These are phyloP conservation scores for Hypolimnas misippus DNA, from an alignment of 2,888 invertebrate species.

Conservation along the genomic window DNA sequence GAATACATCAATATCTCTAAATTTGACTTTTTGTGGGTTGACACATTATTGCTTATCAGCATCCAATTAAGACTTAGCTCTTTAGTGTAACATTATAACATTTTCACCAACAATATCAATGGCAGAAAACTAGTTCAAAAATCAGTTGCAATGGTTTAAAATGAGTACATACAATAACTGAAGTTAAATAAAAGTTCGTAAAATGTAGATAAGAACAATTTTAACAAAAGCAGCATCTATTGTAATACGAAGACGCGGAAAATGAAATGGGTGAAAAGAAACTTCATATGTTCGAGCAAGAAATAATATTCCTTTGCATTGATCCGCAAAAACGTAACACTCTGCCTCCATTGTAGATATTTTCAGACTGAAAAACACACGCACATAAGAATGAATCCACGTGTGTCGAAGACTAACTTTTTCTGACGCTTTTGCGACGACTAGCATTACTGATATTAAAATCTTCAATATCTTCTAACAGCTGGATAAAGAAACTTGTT, in stretches of 20 bases:
- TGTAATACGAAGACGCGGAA: neutral
- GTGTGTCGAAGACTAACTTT: neutral
- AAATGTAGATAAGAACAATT: neutral
- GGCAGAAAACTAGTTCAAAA: too few relatives aligned
- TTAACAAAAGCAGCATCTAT: neutral
- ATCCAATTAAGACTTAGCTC: too few relatives aligned
- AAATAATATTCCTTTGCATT: slow-evolving; percentile 5
- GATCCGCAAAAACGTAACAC: neutral
- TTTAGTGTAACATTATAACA: too few relatives aligned
- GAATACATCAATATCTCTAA: too few relatives aligned
- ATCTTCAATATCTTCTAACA: neutral
- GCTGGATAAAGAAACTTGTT: neutral
- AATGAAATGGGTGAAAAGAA: neutral
- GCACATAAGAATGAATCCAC: neutral
- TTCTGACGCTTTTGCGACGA: neutral
- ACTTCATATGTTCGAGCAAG: slow-evolving; percentile 3
- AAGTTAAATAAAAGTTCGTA: too few relatives aligned
- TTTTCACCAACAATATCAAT: too few relatives aligned
- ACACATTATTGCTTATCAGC: too few relatives aligned
- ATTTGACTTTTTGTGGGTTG: too few relatives aligned
- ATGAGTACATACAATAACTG: too few relatives aligned
- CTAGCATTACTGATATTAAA: slow-evolving; percentile 1
- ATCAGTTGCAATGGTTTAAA: too few relatives aligned
- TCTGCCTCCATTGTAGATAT: slow-evolving; percentile 1
- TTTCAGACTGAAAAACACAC: neutral